A percentile compares a stretch with the other conserved stretches of the same genome.
Evolutionary conservation across 2,113 vertebrate species (phyloP).

Genomic region (Siniperca chuatsi): DNA sequence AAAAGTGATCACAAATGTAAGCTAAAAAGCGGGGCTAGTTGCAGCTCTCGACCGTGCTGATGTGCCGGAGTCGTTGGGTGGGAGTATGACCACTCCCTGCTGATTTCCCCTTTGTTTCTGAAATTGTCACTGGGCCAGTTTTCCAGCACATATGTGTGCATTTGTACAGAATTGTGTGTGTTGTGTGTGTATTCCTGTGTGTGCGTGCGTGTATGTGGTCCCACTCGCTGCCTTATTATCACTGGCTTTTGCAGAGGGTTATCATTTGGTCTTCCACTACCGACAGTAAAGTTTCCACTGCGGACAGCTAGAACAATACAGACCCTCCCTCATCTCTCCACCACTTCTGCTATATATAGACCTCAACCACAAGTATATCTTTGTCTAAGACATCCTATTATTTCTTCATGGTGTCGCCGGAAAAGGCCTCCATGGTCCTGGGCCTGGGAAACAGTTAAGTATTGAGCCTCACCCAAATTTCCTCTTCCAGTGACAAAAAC

Average conservation of each 20-base stretch:
- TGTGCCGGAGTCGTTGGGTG: conserved; percentile 14
- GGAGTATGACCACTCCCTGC: conserved; percentile 48
- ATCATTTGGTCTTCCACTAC: conserved; percentile 62
- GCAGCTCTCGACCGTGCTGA: background rate
- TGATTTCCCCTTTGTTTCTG: conserved; percentile 51
- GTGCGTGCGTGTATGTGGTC: conserved; percentile 40
- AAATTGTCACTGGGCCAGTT: conserved; percentile 44
- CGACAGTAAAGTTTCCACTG: conserved; percentile 73
- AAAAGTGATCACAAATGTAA: background rate
- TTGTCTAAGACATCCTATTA: conserved; percentile 66
- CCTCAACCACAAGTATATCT: conserved; percentile 57
- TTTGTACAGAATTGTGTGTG: background rate
- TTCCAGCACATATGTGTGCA: conserved; percentile 44
- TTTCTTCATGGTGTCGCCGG: conserved; percentile 32
- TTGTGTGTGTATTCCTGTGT: background rate
- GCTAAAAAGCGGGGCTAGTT: background rate
- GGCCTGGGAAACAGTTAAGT: conserved; percentile 32
- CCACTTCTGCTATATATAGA: conserved; percentile 65
- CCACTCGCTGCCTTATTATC: conserved; percentile 57
- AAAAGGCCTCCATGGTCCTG: background rate
- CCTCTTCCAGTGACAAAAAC: conserved; percentile 26
- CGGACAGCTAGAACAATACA: conserved; percentile 70
- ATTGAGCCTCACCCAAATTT: conserved; percentile 32
- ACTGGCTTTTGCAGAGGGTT: conserved; percentile 56
- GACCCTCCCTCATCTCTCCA: conserved; percentile 52